Conservation (phyloP, 2,888 invertebrate species). For the Allacma fusca region DNA sequence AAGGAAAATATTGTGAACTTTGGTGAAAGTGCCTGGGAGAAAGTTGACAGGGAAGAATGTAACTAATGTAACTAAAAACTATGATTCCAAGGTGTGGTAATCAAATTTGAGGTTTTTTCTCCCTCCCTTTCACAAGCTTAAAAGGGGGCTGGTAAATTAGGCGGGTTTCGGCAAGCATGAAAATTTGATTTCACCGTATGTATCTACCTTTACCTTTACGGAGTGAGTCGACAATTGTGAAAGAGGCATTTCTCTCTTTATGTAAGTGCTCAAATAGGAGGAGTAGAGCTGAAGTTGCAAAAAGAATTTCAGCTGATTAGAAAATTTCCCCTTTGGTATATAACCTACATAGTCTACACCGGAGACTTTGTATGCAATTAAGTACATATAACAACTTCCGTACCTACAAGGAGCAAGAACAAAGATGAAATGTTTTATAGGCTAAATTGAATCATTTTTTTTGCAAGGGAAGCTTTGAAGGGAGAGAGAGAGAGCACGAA, state of each 20-base stretch:
- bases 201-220: too few species aligned
- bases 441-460: slow-evolving; percentile 3
- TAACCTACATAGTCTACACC: background rate
- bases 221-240: too few species aligned
- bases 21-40: too few species aligned
- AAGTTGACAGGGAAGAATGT: too few species aligned
- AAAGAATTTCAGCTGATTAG: slow-evolving; percentile 29
- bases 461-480: background rate
- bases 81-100: background rate
- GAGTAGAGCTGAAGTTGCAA: slow-evolving; percentile 11
- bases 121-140: background rate
- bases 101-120: background rate
- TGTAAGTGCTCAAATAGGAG: background rate
- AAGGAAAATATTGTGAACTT: too few species aligned
- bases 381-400: background rate
- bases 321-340: slow-evolving; percentile 6
- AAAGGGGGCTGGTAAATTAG: background rate
- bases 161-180: background rate
- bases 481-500: too few species aligned
- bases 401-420: background rate
- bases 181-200: background rate
- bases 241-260: background rate
- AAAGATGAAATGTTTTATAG: background rate
- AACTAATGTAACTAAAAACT: background rate
- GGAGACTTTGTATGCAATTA: too few species aligned